Evolutionary conservation across 1,140 invertebrate species (phyloP).

Genomic region (Nephila pilipes): DNA sequence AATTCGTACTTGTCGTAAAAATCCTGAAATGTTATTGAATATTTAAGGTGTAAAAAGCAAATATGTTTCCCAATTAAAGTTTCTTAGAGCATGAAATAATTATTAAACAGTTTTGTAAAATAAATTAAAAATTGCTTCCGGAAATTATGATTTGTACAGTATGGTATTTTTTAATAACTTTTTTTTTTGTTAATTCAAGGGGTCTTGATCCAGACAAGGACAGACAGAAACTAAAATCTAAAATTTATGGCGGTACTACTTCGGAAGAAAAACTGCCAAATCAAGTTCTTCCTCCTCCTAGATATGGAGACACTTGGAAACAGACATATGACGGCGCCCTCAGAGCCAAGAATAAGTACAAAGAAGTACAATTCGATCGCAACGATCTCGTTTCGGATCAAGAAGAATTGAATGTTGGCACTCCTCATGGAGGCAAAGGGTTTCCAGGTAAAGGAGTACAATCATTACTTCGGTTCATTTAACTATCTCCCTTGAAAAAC

Average conservation of each 20-base stretch:
- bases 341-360: slow-evolving; percentile 49
- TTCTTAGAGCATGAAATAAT: too few species aligned
- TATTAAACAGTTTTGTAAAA: too few species aligned
- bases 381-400: slow-evolving; percentile 72
- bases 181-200: neutral
- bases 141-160: too few species aligned
- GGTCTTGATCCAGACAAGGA: neutral
- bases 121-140: too few species aligned
- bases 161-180: neutral
- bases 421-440: slow-evolving; percentile 73
- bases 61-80: too few species aligned
- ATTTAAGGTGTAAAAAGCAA: too few species aligned
- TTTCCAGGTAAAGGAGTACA: slow-evolving; percentile 15
- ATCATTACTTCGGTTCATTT: too few species aligned
- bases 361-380: slow-evolving; percentile 55
- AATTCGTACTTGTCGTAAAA: too few species aligned
- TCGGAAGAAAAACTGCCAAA: slow-evolving; percentile 63
- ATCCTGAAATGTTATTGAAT: too few species aligned
- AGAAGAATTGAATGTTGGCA: slow-evolving; percentile 71
- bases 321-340: slow-evolving; percentile 61
- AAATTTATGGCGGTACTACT: neutral
- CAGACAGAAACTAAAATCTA: slow-evolving; percentile 39
- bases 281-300: slow-evolving; percentile 43
- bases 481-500: too few species aligned
- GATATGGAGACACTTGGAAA: slow-evolving; percentile 62